Conservation (phyloP, 2,113 vertebrate genomes). For the Polypterus bichir region DNA sequence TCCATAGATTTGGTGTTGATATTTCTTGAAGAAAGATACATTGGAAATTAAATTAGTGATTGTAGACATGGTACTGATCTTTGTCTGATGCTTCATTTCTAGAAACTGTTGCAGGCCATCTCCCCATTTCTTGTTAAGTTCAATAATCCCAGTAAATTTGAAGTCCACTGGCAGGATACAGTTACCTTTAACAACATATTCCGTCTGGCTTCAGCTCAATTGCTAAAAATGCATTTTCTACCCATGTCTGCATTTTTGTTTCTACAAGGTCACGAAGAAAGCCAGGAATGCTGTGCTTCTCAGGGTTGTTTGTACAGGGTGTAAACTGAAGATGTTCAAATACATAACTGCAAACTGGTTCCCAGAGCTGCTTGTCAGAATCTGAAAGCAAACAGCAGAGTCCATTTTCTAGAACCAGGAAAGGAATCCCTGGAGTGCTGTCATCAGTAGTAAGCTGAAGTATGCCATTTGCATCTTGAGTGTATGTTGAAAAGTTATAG, state of each 20-base stretch:
- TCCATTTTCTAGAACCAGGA: conserved; percentile 17
- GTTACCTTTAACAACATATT: conserved; percentile 32
- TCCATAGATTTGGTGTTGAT: conserved; percentile 32
- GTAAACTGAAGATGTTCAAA: conserved; percentile 12
- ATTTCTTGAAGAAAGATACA: conserved; percentile 32
- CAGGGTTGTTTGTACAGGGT: conserved; percentile 14
- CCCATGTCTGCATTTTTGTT: conserved; percentile 29
- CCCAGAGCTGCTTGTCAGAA: neutral
- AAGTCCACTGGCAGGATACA: conserved; percentile 40
- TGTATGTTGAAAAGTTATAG: conserved; percentile 12
- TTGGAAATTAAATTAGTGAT: conserved; percentile 48
- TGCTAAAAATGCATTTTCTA: conserved; percentile 37
- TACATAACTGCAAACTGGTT: conserved; percentile 14
- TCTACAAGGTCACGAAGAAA: conserved; percentile 28
- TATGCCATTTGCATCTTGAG: conserved; percentile 11
- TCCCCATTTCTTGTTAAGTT: conserved; percentile 33
- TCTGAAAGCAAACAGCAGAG: conserved; percentile 20
- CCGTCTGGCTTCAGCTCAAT: conserved; percentile 20
- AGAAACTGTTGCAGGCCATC: conserved; percentile 51
- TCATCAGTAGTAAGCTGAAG: conserved; percentile 6
- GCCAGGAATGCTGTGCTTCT: conserved; percentile 19
- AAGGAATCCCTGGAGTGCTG: neutral
- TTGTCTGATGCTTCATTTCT: conserved; percentile 40
- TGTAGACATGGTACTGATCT: conserved; percentile 25
- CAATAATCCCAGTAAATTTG: conserved; percentile 39